A percentile compares a stretch with the other conserved stretches of the same genome.
Conservation (phyloP, 1,140 invertebrate species). For the Solen grandis region DNA sequence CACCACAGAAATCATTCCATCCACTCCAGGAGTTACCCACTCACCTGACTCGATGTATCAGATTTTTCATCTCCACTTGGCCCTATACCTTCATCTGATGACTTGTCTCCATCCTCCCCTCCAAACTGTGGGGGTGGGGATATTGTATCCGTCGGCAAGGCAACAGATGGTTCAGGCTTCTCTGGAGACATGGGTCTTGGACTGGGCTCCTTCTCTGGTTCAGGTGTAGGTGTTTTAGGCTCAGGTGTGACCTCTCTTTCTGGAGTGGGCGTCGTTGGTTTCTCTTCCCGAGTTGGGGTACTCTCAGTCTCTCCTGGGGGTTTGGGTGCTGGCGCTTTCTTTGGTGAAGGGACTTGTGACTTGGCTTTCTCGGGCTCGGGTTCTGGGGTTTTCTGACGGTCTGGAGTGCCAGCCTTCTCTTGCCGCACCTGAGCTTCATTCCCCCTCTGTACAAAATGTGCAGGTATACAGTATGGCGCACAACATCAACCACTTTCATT, state of each 20-base stretch:
- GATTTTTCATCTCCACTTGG: constrained; percentile 69
- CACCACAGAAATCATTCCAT: too few relatives aligned
- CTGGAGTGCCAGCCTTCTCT: constrained; percentile 39
- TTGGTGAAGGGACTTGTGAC: constrained; percentile 56
- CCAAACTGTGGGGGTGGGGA: constrained; percentile 42
- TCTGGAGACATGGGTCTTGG: neutral
- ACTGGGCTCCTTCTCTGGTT: constrained; percentile 23
- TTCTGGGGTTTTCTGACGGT: constrained; percentile 32
- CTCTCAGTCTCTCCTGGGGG: constrained; percentile 38
- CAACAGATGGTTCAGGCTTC: neutral
- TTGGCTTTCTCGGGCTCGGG: constrained; percentile 18
- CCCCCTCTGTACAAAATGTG: too few relatives aligned
- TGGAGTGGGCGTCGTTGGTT: neutral
- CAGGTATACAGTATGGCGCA: too few relatives aligned
- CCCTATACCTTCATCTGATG: constrained; percentile 71
- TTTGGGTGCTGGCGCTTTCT: constrained; percentile 58
- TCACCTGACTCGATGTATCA: constrained; percentile 59
- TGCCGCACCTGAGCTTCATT: constrained; percentile 1
- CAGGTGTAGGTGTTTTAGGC: neutral
- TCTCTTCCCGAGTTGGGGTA: constrained; percentile 12
- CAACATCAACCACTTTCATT: too few relatives aligned
- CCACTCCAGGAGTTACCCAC: too few relatives aligned
- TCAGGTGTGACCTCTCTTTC: constrained; percentile 16
- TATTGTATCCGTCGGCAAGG: constrained; percentile 6
- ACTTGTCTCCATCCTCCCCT: constrained; percentile 39